phyloP scores from a whole-genome alignment of 2,888 invertebrate genomes.

The Drosophila barbarae region DNA sequence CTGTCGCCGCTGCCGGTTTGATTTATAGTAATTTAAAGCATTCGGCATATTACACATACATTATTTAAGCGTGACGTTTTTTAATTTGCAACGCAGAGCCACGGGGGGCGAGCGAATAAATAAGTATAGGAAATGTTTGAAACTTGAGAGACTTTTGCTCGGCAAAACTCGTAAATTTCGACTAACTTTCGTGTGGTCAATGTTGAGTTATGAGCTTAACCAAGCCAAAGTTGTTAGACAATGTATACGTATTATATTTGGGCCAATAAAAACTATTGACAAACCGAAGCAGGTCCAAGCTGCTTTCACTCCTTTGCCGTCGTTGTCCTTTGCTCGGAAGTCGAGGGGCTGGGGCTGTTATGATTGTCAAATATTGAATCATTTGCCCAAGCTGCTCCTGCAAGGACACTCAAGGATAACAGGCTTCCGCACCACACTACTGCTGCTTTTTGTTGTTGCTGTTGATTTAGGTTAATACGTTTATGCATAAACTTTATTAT shows the following conservation, averaged over 20 bases:
- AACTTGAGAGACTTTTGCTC: slow-evolving; percentile 39
- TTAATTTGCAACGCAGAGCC: slow-evolving; percentile 55
- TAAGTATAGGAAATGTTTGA: slow-evolving; percentile 14
- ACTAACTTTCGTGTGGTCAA: slow-evolving; percentile 41
- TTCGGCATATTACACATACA: slow-evolving; percentile 57
- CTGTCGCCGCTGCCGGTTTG: slow-evolving; percentile 37
- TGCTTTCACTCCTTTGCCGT: slow-evolving; percentile 19
- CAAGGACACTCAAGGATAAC: slow-evolving; percentile 44
- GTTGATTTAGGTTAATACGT: slow-evolving; percentile 68
- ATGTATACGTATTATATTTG: slow-evolving; percentile 23
- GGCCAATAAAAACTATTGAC: slow-evolving; percentile 61
- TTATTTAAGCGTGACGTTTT: slow-evolving; percentile 48
- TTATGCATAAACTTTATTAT: slow-evolving; percentile 70
- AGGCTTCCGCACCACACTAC: slow-evolving; percentile 5
- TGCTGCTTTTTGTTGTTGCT: slow-evolving; percentile 37
- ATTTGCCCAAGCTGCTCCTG: slow-evolving; percentile 61
- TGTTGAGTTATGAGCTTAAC: slow-evolving; percentile 61
- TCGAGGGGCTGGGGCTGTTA: slow-evolving; percentile 40
- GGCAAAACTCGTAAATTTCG: slow-evolving; percentile 50
- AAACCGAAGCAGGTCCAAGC: slow-evolving; percentile 44
- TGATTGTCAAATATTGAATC: slow-evolving; percentile 73
- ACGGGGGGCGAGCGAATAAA: slow-evolving; percentile 6
- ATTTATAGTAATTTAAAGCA: slow-evolving; percentile 61
- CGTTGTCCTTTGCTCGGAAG: slow-evolving; percentile 26
- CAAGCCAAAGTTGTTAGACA: slow-evolving; percentile 34